These are phyloP conservation scores for Zalophus californianus DNA, from an alignment of 2,797 vertebrate species.

Conservation along the genomic window DNA sequence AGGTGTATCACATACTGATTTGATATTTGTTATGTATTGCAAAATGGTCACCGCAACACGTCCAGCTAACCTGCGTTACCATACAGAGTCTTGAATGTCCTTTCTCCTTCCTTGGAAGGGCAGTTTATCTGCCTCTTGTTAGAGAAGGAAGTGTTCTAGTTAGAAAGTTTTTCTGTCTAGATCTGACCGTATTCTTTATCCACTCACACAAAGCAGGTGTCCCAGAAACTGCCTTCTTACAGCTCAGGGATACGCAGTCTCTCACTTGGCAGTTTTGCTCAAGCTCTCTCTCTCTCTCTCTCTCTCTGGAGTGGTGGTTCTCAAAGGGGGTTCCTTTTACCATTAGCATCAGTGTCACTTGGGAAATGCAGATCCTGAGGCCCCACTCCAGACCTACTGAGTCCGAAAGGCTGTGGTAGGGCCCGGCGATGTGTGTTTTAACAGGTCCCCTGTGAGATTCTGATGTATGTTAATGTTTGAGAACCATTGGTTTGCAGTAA, in stretches of 20 bases:
- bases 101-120: background rate
- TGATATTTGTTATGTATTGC: background rate
- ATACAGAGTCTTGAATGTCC: background rate
- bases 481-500: background rate
- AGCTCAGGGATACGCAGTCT: background rate
- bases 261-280: background rate
- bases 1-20: background rate
- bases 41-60: background rate
- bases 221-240: background rate
- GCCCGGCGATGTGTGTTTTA: background rate
- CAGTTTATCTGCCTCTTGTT: background rate
- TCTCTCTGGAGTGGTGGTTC: background rate
- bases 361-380: conserved; percentile 1
- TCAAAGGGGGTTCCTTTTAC: background rate
- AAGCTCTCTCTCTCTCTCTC: background rate
- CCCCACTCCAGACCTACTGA: background rate
- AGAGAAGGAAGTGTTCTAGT: background rate
- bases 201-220: background rate
- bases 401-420: background rate
- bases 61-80: background rate
- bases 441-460: background rate
- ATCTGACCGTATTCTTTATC: background rate
- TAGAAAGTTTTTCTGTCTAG: conserved; percentile 16
- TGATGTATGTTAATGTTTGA: background rate
- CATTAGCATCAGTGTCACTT: background rate